Evolutionary conservation across 2,113 vertebrate genomes (phyloP).

Genomic region (Melanerpes formicivorus): DNA sequence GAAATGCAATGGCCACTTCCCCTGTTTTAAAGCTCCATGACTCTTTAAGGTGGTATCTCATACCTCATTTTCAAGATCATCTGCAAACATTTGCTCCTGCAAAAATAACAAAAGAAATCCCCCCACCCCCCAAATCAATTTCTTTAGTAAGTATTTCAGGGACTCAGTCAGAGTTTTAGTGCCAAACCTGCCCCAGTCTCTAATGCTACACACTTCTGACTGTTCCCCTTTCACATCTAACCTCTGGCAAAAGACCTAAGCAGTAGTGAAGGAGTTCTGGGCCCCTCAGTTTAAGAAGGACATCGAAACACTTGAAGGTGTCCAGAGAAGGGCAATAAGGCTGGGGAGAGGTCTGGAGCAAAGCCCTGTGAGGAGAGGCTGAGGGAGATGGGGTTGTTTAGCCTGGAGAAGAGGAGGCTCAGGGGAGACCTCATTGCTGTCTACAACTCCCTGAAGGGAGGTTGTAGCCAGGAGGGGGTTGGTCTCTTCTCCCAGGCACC

Average conservation of each 20-base stretch:
- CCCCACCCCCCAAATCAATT: neutral
- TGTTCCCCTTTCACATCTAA: neutral
- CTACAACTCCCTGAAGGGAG: too few relatives aligned
- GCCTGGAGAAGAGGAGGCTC: too few relatives aligned
- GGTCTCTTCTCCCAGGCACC: too few relatives aligned
- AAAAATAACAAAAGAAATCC: constrained; percentile 50
- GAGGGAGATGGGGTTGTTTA: too few relatives aligned
- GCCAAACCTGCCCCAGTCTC: neutral
- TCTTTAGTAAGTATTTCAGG: neutral
- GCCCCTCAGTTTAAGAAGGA: too few relatives aligned
- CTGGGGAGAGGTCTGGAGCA: too few relatives aligned
- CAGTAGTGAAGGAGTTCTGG: too few relatives aligned
- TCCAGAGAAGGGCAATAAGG: too few relatives aligned
- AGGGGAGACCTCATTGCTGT: too few relatives aligned
- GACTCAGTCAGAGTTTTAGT: neutral
- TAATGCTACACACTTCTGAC: neutral
- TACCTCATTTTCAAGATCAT: constrained; percentile 91
- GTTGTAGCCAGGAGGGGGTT: too few relatives aligned
- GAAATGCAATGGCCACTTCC: neutral
- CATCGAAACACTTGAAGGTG: too few relatives aligned
- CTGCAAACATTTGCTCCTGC: constrained; percentile 88
- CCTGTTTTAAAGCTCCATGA: neutral
- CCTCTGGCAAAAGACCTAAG: neutral
- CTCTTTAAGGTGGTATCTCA: neutral
- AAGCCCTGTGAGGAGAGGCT: too few relatives aligned